Evolutionary conservation across 2,797 vertebrate genomes (phyloP).

Genomic region (Platalea minor): DNA sequence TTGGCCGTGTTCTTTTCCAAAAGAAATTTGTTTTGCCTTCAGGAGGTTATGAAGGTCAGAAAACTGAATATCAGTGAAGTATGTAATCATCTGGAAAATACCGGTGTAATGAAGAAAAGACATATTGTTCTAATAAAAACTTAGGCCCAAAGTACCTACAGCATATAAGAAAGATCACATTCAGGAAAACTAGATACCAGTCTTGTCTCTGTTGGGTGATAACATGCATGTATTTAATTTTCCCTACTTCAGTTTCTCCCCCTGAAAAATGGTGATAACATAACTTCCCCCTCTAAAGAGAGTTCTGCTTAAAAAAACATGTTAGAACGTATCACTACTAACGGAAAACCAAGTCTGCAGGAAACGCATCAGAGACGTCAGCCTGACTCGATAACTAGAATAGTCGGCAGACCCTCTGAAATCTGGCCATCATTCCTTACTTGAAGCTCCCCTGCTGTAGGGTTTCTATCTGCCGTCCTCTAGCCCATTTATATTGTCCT

Average conservation of each 20-base stretch:
- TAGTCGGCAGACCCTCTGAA: not conserved
- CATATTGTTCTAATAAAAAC: conserved; percentile 46
- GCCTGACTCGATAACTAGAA: not conserved
- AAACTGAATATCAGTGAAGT: not conserved
- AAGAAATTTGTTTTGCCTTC: not conserved
- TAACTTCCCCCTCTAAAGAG: not conserved
- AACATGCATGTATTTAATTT: not conserved
- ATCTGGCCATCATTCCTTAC: not conserved
- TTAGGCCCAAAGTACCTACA: not conserved
- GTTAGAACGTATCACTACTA: not conserved
- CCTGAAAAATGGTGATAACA: not conserved
- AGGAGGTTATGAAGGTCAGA: not conserved
- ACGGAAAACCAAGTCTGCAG: not conserved
- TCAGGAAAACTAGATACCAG: not conserved
- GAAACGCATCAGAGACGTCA: not conserved
- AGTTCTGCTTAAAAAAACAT: not conserved
- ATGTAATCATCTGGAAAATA: conserved; percentile 12
- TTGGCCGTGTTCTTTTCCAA: not conserved
- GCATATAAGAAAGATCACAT: not conserved
- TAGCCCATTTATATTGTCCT: not conserved
- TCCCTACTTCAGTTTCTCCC: not conserved
- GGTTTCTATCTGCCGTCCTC: not conserved
- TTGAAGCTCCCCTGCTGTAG: not conserved
- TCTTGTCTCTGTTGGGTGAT: not conserved
- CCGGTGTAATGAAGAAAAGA: conserved; percentile 20